Percentiles rank a stretch among this genome's conserved stretches.
Conservation (phyloP, 2,888 invertebrate genomes). For the Mallateleia sp. region DNA sequence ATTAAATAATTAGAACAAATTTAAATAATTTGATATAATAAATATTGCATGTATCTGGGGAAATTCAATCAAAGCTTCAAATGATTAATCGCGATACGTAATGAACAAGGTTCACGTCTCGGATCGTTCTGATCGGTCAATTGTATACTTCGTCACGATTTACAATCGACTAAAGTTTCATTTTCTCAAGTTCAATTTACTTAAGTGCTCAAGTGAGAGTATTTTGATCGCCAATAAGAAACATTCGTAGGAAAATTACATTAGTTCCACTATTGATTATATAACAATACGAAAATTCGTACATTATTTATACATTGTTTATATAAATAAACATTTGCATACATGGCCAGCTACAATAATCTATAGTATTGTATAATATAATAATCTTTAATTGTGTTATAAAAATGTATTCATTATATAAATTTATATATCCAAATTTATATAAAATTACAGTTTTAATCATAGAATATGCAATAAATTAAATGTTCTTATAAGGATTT, state of each 20-base stretch:
- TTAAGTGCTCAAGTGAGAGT: slow-evolving; percentile 80
- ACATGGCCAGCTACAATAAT: too few species aligned
- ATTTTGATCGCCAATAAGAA: slow-evolving; percentile 71
- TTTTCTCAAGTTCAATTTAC: slow-evolving; percentile 83
- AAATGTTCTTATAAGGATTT: too few species aligned
- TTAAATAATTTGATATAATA: too few species aligned
- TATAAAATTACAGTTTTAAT: too few species aligned
- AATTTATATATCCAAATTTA: too few species aligned
- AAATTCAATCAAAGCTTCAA: slow-evolving; percentile 58
- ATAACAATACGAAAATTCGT: slow-evolving; percentile 3
- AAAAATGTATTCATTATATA: too few species aligned
- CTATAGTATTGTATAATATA: too few species aligned
- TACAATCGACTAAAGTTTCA: slow-evolving; percentile 78
- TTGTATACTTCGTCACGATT: slow-evolving; percentile 71
- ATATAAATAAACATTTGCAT: neutral
- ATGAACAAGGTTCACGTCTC: slow-evolving; percentile 61
- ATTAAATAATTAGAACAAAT: too few species aligned
- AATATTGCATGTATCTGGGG: neutral
- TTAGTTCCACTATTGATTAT: slow-evolving; percentile 52
- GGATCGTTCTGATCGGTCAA: slow-evolving; percentile 69
- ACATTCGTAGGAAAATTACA: slow-evolving; percentile 64
- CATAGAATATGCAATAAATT: too few species aligned
- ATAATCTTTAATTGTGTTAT: too few species aligned
- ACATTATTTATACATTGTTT: neutral
- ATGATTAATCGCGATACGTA: slow-evolving; percentile 47